A percentile compares a stretch with the other conserved stretches of the same genome.
phyloP scores from a whole-genome alignment of 2,113 vertebrate genomes.

The Seriola quinqueradiata region DNA sequence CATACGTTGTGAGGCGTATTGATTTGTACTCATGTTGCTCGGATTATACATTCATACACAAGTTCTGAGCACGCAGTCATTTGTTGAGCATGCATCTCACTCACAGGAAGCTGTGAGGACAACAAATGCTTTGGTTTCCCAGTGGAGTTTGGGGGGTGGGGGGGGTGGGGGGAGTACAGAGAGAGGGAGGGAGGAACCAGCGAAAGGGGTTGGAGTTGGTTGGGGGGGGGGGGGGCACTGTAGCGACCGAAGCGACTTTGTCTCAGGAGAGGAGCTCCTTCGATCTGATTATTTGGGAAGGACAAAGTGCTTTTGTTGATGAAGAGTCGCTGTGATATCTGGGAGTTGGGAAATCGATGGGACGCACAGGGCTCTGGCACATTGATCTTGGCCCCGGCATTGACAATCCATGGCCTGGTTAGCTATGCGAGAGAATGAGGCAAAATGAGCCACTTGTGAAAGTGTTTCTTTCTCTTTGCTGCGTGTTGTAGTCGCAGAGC shows the following conservation, averaged over 20 bases:
- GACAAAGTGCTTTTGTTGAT: constrained; percentile 92
- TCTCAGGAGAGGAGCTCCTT: constrained; percentile 80
- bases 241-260: constrained; percentile 63
- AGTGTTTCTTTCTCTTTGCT: constrained; percentile 80
- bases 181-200: not conserved
- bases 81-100: constrained; percentile 67
- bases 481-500: constrained; percentile 41
- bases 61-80: constrained; percentile 56
- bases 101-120: constrained; percentile 55
- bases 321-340: constrained; percentile 90
- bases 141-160: not conserved
- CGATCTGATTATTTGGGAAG: constrained; percentile 90
- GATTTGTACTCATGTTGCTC: constrained; percentile 42
- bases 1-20: constrained; percentile 19
- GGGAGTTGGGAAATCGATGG: constrained; percentile 91
- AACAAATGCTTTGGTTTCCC: constrained; percentile 44
- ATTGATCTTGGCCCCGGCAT: constrained; percentile 86
- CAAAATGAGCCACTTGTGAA: constrained; percentile 88
- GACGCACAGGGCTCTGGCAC: constrained; percentile 85
- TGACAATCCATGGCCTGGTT: constrained; percentile 89
- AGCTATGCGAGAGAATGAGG: constrained; percentile 87
- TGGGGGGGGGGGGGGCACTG: constrained; percentile 27
- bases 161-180: constrained; percentile 4
- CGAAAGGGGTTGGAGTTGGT: not conserved
- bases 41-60: constrained; percentile 67